Evolutionary conservation across 2,113 vertebrate species (phyloP), one percentile per base, ranked within the genome.

Genomic region (Marcusenius ussheri): DNA sequence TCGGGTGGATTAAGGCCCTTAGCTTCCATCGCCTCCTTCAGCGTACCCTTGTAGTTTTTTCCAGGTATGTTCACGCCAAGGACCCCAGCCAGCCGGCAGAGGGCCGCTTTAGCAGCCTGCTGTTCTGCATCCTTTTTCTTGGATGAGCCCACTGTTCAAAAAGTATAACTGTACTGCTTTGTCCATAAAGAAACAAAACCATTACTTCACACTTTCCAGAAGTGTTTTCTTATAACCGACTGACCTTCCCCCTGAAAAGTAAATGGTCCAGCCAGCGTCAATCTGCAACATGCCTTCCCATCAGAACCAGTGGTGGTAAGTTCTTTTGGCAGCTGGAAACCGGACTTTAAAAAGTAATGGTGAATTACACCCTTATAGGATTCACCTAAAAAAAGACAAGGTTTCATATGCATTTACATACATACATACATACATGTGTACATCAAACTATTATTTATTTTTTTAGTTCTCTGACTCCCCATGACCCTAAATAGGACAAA

Each of bases 191-290:
- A 74, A 87, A 42, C 49, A n/a, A 88, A n/a, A 42, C 2, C 21
- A 45, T 24, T 24, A 17, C 21, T 50, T 7, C 47, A 53, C 10
- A 4, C 47, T 39, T 17, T 74, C 46, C 27, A 27, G 42, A 39
- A 66, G 56, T 10, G 45, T 84, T 47, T 46, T 46, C 4, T 84
- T 10, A 8, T 46, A 11, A 47, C 17, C 21, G 4, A 84, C 84
- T 89, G 74, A 93, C 93, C 92, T 91, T 88, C 62, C 35, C 89
- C 90, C 31, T 90, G 45, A 90, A 93, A 94, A 85, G 89, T 92
- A 21, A 93, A 91, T 46, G 15, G 31, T 1, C 92, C 92, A n/a
- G 11, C 66, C 42, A 93, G 84, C 35, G n/a, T 83, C 45, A 94
- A 91, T 47, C 89, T 93, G 88, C 91, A 93, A 13, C 1, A 1